A percentile compares a stretch with the other conserved stretches of the same genome.
These are phyloP conservation scores for Falcaria lacertinaria DNA, from an alignment of 2,888 invertebrate genomes.

Conservation along the genomic window DNA sequence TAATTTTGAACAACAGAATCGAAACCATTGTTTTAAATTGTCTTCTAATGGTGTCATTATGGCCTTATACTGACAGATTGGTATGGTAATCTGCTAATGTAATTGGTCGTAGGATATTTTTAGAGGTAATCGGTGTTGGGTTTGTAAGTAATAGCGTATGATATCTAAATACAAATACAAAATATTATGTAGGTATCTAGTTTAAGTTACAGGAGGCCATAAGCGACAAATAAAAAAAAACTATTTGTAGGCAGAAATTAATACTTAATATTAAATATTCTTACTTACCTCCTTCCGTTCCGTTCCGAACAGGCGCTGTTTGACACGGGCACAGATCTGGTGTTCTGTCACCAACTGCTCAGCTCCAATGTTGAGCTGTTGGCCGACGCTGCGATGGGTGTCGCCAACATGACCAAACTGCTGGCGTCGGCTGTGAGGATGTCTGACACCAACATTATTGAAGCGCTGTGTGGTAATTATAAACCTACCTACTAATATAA, in stretches of 20 bases:
- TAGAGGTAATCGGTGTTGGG: no score
- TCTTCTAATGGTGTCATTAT: no score
- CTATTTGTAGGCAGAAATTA: neutral
- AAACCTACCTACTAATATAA: neutral
- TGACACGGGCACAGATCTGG: slow-evolving; percentile 61
- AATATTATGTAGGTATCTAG: no score
- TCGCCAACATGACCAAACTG: slow-evolving; percentile 69
- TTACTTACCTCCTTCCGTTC: neutral
- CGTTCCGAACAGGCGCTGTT: slow-evolving; percentile 61
- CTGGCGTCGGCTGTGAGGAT: slow-evolving; percentile 63
- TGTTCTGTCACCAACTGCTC: slow-evolving; percentile 65
- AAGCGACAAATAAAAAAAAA: slow-evolving; percentile 2
- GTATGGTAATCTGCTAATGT: no score
- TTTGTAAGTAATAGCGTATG: no score
- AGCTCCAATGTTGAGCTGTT: slow-evolving; percentile 58
- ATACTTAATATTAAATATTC: neutral
- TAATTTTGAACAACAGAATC: no score
- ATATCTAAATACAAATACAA: no score
- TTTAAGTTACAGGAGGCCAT: no score
- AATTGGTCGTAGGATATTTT: no score
- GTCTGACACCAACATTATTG: slow-evolving; percentile 69
- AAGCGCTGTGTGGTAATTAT: slow-evolving; percentile 56
- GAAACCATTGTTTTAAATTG: no score
- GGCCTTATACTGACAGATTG: no score
- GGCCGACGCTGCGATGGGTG: slow-evolving; percentile 69